Percentiles rank a stretch among this genome's conserved stretches.
Conservation (phyloP, 2,113 vertebrate species). For the Xiphophorus hellerii region DNA sequence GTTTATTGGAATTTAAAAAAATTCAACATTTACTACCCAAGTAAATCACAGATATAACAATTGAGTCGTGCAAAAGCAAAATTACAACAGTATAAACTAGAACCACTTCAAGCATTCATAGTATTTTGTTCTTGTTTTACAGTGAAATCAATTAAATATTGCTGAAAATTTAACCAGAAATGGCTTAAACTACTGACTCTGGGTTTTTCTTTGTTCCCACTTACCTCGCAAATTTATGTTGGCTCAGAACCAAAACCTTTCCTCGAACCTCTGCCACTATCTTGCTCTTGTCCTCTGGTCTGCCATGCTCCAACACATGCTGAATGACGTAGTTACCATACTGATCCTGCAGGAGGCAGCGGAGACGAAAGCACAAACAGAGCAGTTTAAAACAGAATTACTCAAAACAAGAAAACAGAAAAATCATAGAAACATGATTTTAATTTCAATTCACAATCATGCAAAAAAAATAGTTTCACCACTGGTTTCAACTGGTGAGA, state of each 20-base stretch:
- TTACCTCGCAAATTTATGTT: slow-evolving; percentile 99
- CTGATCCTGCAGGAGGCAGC: slow-evolving; percentile 86
- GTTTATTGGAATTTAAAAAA: neutral
- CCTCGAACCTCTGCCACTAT: slow-evolving; percentile 97
- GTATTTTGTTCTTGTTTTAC: no score
- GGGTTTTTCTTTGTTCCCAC: slow-evolving; percentile 1
- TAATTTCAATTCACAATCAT: slow-evolving; percentile 44
- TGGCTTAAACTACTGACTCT: neutral
- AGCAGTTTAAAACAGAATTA: neutral
- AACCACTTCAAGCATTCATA: no score
- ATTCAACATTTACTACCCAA: neutral
- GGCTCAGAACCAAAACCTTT: slow-evolving; percentile 95
- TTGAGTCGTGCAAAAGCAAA: no score
- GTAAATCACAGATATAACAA: neutral
- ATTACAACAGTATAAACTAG: neutral
- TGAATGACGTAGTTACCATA: slow-evolving; percentile 99
- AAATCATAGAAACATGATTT: slow-evolving; percentile 9
- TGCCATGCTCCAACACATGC: slow-evolving; percentile 96
- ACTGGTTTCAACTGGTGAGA: slow-evolving; percentile 33
- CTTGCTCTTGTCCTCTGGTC: slow-evolving; percentile 98
- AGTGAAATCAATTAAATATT: neutral
- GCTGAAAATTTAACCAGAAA: neutral
- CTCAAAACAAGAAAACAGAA: slow-evolving; percentile 6
- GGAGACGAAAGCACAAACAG: slow-evolving; percentile 5
- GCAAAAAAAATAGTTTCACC: slow-evolving; percentile 43